Conservation (phyloP, 2,113 vertebrate species). For the Cercopithecus mona region DNA sequence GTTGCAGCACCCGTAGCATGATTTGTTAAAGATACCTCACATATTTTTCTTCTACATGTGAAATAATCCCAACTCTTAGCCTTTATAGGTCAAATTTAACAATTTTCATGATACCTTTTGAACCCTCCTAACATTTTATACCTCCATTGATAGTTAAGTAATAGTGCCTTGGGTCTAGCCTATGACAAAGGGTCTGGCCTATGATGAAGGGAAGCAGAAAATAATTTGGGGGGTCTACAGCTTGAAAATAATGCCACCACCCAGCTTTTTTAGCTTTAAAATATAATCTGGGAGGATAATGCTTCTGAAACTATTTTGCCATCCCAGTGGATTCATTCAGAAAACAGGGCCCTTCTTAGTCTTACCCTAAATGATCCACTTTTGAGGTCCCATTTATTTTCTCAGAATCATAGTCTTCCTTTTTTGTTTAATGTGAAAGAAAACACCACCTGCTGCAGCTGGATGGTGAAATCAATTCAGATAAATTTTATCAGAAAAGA, state of each 20-base stretch:
- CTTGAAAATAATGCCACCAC: neutral
- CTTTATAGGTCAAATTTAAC: neutral
- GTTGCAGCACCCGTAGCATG: neutral
- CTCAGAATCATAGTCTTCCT: neutral
- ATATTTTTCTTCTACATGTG: neutral
- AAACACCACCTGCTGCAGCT: neutral
- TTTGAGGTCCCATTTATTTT: slow-evolving; percentile 43
- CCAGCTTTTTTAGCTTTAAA: neutral
- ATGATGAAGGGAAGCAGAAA: neutral
- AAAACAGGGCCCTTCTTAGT: neutral
- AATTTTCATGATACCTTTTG: slow-evolving; percentile 4
- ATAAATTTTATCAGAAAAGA: slow-evolving; percentile 36
- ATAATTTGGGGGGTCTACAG: neutral
- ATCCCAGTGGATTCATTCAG: neutral
- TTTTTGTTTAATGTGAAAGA: neutral
- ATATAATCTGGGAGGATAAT: neutral
- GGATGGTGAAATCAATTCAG: neutral
- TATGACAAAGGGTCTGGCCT: neutral
- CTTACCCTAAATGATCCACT: neutral
- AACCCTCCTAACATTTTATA: neutral
- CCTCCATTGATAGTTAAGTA: neutral
- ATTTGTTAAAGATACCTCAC: neutral
- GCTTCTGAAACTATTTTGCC: neutral
- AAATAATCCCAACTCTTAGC: neutral
- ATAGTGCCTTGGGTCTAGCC: neutral